A percentile compares a stretch with the other conserved stretches of the same genome.
Evolutionary conservation across 2,797 vertebrate species (phyloP).

Genomic region (Hirundo rustica): DNA sequence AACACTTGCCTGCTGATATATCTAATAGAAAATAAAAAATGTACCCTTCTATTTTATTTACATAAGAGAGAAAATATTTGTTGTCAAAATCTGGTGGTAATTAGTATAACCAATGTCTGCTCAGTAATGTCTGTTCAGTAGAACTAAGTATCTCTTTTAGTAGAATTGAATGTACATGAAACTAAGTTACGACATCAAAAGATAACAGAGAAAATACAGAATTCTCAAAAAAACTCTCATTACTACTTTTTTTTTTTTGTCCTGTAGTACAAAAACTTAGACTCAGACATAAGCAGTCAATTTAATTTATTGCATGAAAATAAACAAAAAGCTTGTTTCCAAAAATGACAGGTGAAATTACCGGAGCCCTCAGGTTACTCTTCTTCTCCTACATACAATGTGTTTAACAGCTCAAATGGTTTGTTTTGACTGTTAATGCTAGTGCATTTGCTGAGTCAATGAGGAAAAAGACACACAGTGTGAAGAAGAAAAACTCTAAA

Average conservation of each 20-base stretch:
- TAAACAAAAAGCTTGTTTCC: neutral
- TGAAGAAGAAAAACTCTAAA: neutral
- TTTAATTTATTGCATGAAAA: constrained; percentile 7
- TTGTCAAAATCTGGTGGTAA: neutral
- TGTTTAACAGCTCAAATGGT: neutral
- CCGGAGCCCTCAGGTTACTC: neutral
- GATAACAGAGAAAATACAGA: neutral
- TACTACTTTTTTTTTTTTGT: neutral
- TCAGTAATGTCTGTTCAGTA: neutral
- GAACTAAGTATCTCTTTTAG: neutral
- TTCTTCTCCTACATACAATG: neutral
- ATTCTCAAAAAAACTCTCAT: neutral
- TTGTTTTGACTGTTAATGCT: neutral
- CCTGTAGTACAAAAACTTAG: neutral
- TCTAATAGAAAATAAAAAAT: neutral
- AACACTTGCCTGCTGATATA: neutral
- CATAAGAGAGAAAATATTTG: neutral
- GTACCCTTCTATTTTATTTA: neutral
- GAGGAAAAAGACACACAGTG: neutral
- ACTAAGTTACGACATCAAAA: neutral
- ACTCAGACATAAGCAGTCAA: neutral
- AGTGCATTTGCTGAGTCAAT: neutral
- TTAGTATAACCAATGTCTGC: neutral
- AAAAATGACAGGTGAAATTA: constrained; percentile 20
- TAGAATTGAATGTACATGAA: neutral